These are phyloP conservation scores for Omphaloscelis lunosa DNA, from an alignment of 2,888 invertebrate genomes.

Conservation along the genomic window DNA sequence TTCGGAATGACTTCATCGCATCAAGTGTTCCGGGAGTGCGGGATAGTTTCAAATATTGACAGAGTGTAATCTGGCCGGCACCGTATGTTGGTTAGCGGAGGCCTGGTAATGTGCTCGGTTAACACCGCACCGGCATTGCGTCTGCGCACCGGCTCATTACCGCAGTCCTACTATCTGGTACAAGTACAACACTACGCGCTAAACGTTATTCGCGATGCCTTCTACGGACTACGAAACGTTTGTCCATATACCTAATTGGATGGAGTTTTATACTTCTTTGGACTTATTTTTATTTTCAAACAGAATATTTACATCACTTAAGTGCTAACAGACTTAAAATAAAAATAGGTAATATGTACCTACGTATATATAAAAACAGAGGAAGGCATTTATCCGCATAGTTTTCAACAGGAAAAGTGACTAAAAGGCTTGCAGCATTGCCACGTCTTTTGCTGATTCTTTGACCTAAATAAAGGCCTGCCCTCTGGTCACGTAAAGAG, in stretches of 20 bases:
- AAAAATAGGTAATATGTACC: neutral
- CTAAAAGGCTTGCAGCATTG: neutral
- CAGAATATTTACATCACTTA: neutral
- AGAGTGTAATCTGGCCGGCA: slow-evolving; percentile 86
- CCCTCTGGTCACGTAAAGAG: neutral
- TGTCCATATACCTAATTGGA: slow-evolving; percentile 43
- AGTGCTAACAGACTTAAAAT: neutral
- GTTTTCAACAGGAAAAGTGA: neutral
- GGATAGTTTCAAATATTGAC: slow-evolving; percentile 86
- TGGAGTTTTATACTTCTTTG: slow-evolving; percentile 18
- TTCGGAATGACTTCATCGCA: slow-evolving; percentile 58
- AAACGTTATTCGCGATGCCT: slow-evolving; percentile 84
- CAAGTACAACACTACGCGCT: slow-evolving; percentile 75
- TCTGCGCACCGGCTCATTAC: slow-evolving; percentile 83
- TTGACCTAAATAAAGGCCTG: neutral
- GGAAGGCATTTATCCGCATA: neutral
- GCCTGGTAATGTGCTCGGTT: slow-evolving; percentile 85
- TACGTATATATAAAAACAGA: neutral
- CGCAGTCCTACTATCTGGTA: slow-evolving; percentile 76
- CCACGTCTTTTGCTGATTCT: neutral
- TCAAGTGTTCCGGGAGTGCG: slow-evolving; percentile 60
- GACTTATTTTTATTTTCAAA: neutral
- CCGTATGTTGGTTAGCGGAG: slow-evolving; percentile 83
- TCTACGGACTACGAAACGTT: slow-evolving; percentile 61
- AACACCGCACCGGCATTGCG: slow-evolving; percentile 73